These are phyloP conservation scores for Polylopha cassiicola DNA, from an alignment of 2,888 invertebrate species.

Conservation along the genomic window DNA sequence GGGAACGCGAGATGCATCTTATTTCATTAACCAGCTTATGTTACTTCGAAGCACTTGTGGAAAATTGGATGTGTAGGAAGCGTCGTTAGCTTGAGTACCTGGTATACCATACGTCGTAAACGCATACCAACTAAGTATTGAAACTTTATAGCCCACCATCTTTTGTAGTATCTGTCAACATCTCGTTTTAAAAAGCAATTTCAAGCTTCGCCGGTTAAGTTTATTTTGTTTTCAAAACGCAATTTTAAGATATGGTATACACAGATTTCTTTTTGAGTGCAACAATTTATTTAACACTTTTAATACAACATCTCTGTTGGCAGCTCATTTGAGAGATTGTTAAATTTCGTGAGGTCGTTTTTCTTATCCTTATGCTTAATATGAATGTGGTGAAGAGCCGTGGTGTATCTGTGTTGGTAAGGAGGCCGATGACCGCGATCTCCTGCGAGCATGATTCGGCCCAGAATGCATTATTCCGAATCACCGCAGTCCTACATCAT, in stretches of 20 bases:
- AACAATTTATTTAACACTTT: conserved; percentile 11
- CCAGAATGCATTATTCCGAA: conserved; percentile 66
- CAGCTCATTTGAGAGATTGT: conserved; percentile 46
- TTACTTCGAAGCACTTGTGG: conserved; percentile 8
- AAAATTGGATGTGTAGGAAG: conserved; percentile 18
- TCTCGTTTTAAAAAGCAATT: conserved; percentile 30
- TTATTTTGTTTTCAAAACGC: conserved; percentile 24
- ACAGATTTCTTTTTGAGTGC: conserved; percentile 4
- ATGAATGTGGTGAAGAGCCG: conserved; percentile 35
- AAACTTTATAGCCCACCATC: conserved; percentile 34
- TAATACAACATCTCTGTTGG: conserved; percentile 25
- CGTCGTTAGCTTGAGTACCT: conserved; percentile 13
- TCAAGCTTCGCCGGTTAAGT: conserved; percentile 19
- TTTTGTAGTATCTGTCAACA: conserved; percentile 25
- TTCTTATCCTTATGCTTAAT: conserved; percentile 50
- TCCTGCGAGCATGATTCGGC: conserved; percentile 55
- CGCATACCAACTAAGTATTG: conserved; percentile 23
- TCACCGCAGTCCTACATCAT: conserved; percentile 60
- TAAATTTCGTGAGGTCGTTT: conserved; percentile 39
- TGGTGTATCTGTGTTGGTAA: conserved; percentile 40
- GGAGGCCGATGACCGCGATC: conserved; percentile 63
- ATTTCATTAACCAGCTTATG: conserved; percentile 15
- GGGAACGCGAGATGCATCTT: conserved; percentile 17
- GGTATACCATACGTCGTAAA: conserved; percentile 4
- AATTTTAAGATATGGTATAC: conserved; percentile 9